Conservation (phyloP, 1,140 invertebrate genomes). For the Musca domestica region DNA sequence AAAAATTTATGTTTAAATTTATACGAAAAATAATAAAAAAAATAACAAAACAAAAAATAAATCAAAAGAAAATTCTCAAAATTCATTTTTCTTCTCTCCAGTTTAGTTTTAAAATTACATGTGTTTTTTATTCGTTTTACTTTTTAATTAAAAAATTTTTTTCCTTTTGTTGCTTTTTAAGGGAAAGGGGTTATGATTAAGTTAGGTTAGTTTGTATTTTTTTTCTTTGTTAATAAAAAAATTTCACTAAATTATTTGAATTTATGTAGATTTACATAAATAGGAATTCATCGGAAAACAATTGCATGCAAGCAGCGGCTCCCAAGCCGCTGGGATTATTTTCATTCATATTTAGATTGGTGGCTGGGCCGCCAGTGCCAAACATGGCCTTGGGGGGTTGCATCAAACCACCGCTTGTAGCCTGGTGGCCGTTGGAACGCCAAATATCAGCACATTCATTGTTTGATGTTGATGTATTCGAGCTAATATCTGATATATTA, state of each 20-base stretch:
- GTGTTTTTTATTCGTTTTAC: too few species aligned
- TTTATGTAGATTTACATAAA: slow-evolving; percentile 57
- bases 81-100: too few species aligned
- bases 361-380: slow-evolving; percentile 28
- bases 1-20: background rate
- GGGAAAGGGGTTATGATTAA: background rate
- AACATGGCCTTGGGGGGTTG: background rate
- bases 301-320: slow-evolving; percentile 57
- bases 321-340: slow-evolving; percentile 41
- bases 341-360: slow-evolving; percentile 25
- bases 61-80: too few species aligned
- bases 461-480: slow-evolving; percentile 27
- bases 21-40: slow-evolving; percentile 2
- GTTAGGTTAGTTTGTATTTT: background rate
- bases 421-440: background rate
- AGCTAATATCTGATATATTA: slow-evolving; percentile 38
- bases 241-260: slow-evolving; percentile 22
- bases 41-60: background rate
- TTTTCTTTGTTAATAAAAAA: background rate
- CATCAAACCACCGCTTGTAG: background rate
- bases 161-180: too few species aligned
- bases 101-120: too few species aligned
- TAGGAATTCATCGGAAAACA: slow-evolving; percentile 61
- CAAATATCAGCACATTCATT: background rate
- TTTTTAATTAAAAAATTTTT: too few species aligned